Conservation (phyloP, 2,113 vertebrate species). For the Connochaetes taurinus region DNA sequence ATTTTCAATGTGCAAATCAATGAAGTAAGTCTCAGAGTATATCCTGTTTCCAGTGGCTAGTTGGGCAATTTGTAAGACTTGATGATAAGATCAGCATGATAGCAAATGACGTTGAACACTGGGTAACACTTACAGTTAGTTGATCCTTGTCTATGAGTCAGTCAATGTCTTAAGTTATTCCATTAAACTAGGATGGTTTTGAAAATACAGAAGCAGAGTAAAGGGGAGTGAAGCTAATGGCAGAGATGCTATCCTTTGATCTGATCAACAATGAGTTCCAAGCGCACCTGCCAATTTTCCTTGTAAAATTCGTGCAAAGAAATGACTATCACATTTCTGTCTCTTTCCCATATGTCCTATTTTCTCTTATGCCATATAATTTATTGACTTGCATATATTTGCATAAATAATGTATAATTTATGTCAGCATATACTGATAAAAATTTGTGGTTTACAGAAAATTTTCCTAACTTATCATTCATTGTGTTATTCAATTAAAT, state of each 20-base stretch:
- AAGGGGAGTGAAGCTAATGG: not conserved
- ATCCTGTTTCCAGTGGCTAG: not conserved
- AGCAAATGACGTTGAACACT: not conserved
- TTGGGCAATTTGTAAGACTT: not conserved
- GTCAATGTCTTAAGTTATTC: not conserved
- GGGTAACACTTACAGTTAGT: not conserved
- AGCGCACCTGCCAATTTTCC: not conserved
- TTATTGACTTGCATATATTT: not conserved
- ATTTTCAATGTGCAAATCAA: not conserved
- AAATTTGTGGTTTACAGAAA: not conserved
- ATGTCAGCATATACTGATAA: not conserved
- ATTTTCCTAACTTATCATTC: not conserved
- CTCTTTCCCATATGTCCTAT: not conserved
- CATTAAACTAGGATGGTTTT: not conserved
- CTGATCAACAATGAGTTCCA: not conserved
- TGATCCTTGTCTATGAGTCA: not conserved
- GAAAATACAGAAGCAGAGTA: not conserved
- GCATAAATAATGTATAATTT: not conserved
- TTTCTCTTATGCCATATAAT: not conserved
- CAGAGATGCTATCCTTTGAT: not conserved
- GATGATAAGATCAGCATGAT: not conserved
- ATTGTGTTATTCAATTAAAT: not conserved
- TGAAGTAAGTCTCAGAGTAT: not conserved
- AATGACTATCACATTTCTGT: not conserved
- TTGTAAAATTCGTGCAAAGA: not conserved